These are phyloP conservation scores for Osmoderma eremita DNA, from an alignment of 2,888 invertebrate species.

Conservation along the genomic window DNA sequence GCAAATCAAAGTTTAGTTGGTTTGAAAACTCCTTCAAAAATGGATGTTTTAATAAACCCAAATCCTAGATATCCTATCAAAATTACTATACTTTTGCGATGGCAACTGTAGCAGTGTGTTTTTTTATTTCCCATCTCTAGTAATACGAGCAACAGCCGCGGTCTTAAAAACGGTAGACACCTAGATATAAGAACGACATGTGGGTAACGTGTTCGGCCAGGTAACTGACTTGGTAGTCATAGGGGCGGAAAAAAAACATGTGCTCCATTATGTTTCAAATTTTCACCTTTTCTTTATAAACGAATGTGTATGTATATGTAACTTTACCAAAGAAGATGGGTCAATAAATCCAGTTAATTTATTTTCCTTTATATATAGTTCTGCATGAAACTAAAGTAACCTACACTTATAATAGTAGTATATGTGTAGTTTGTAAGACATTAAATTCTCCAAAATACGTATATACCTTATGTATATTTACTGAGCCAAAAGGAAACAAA, in stretches of 20 bases:
- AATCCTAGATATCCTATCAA: too few relatives aligned
- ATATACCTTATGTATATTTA: too few relatives aligned
- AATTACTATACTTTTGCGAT: too few relatives aligned
- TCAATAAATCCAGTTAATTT: conserved; percentile 22
- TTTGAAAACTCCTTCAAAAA: too few relatives aligned
- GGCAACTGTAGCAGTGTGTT: neutral
- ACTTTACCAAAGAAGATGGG: conserved; percentile 1
- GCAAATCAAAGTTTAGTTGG: too few relatives aligned
- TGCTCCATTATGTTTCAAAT: conserved; percentile 40
- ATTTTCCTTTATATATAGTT: neutral
- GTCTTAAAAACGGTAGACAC: conserved; percentile 42
- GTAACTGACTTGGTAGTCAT: conserved; percentile 43
- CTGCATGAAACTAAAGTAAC: neutral
- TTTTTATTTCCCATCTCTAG: conserved; percentile 6
- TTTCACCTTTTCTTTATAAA: conserved; percentile 20
- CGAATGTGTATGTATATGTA: neutral
- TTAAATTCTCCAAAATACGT: too few relatives aligned
- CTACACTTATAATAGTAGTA: too few relatives aligned
- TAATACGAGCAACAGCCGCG: conserved; percentile 41
- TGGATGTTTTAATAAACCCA: too few relatives aligned
- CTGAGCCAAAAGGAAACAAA: too few relatives aligned
- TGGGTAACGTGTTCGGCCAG: conserved; percentile 51
- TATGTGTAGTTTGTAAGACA: neutral
- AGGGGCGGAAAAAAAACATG: conserved; percentile 41
- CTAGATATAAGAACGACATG: conserved; percentile 45